Evolutionary conservation across 2,888 invertebrate genomes (phyloP), one percentile per base, ranked within the genome.

Genomic region (Malthinus flaveolus): DNA sequence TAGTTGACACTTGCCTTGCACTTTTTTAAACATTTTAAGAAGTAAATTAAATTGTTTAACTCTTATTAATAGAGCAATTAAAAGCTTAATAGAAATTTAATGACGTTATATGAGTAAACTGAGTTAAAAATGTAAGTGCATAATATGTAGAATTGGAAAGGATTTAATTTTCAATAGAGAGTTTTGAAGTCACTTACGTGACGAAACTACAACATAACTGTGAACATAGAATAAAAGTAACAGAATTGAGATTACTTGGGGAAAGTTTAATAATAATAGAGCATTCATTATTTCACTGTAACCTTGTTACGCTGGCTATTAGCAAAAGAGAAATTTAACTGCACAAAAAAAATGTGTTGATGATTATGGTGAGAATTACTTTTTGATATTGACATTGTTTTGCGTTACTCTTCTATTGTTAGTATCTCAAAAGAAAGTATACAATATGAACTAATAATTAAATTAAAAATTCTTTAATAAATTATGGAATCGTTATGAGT

Each of bases 191-290:
- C 36, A 54, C 57, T 63, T 63, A 61, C 61, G 63, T 63, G 63
- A 63, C 58, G 57, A 55, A 63, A 60, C 62, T 62, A 48, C 59
- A 62, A 45, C 47, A 53, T 49, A 50, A 61, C 37, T 49, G 46
- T 52, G 49, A 63, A 57, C 45, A 47, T 54, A 53, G 51, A 51
- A 59, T 53, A 57, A 54, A 59, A 59, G 59, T 58, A 58, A 58
- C 58, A 58, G 58, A 49, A 56, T 56, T 49, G 49, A 58, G 71
- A 73, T 72, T 72, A 74, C 69, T 67, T 65, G 71, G 74, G 72
- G 75, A 75, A 75, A 75, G 75, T 75, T 75, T 71, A 73, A 73
- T 75, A 73, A 73, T 75, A 75, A 74, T 72, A 73, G 71, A 71
- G 73, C 72, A 73, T 73, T 74, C 71, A 72, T 73, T 73, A 73